Evolutionary conservation across 2,888 invertebrate genomes (phyloP).

Genomic region (Leptinotarsa haldemani): DNA sequence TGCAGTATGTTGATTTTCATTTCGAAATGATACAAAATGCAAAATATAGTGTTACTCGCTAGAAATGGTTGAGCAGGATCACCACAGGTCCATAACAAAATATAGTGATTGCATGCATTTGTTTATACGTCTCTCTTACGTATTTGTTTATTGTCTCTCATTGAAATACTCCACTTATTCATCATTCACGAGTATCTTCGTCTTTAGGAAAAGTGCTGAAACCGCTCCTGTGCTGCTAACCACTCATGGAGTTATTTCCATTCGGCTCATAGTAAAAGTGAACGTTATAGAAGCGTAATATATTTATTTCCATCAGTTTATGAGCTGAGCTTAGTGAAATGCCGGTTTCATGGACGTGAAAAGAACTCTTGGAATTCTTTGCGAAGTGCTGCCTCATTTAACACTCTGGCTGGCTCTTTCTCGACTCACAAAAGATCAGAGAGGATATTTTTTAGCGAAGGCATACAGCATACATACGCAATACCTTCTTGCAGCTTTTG

Average conservation of each 20-base stretch:
- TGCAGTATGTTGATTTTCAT: no score
- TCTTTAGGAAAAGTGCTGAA: background rate
- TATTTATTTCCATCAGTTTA: slow-evolving; percentile 19
- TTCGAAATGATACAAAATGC: no score
- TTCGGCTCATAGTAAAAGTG: slow-evolving; percentile 10
- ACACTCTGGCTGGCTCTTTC: slow-evolving; percentile 10
- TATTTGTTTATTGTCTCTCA: no score
- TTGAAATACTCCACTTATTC: no score
- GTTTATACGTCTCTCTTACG: no score
- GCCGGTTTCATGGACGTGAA: slow-evolving; percentile 10
- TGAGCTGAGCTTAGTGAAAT: slow-evolving; percentile 14
- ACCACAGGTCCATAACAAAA: background rate
- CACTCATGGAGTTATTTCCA: slow-evolving; percentile 14
- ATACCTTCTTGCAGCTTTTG: background rate
- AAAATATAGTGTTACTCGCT: no score
- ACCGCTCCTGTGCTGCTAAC: background rate
- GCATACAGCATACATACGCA: slow-evolving; percentile 10
- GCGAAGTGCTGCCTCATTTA: slow-evolving; percentile 17
- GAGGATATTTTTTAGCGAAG: slow-evolving; percentile 5
- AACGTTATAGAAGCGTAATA: slow-evolving; percentile 2
- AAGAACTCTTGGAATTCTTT: slow-evolving; percentile 18
- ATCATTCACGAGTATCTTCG: no score
- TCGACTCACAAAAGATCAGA: slow-evolving; percentile 15
- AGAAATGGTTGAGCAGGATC: background rate
- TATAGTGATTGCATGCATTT: no score